phyloP scores from a whole-genome alignment of 1,140 invertebrate species.

The Popillia japonica region DNA sequence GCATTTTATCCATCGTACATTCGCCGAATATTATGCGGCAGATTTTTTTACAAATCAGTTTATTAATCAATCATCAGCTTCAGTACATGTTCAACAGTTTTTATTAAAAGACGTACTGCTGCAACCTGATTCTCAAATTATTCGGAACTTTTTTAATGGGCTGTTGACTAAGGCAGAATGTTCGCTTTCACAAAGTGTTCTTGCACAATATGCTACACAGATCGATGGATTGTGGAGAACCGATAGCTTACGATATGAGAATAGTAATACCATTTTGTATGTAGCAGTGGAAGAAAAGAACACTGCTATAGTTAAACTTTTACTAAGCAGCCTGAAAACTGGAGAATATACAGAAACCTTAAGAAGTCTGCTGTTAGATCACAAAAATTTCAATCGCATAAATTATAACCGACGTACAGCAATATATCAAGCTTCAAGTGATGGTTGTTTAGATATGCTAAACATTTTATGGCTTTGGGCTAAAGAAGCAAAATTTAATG shows the following conservation, averaged over 20 bases:
- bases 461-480: not conserved
- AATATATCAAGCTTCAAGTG: not conserved
- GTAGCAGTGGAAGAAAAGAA: not conserved
- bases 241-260: no score
- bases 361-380: not conserved
- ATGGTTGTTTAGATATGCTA: not conserved
- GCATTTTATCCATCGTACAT: slow-evolving; percentile 15
- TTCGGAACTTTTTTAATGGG: not conserved
- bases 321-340: not conserved
- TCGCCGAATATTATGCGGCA: not conserved
- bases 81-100: not conserved
- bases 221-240: no score
- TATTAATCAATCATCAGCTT: not conserved
- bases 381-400: not conserved
- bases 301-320: not conserved
- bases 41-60: not conserved
- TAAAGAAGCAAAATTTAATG: not conserved
- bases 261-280: not conserved
- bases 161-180: not conserved
- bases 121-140: not conserved
- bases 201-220: no score
- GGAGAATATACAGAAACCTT: not conserved
- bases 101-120: not conserved
- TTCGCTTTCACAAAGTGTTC: not conserved
- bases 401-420: not conserved